These are phyloP conservation scores for Agriopis leucophaearia DNA, from an alignment of 2,888 invertebrate species.

Conservation along the genomic window DNA sequence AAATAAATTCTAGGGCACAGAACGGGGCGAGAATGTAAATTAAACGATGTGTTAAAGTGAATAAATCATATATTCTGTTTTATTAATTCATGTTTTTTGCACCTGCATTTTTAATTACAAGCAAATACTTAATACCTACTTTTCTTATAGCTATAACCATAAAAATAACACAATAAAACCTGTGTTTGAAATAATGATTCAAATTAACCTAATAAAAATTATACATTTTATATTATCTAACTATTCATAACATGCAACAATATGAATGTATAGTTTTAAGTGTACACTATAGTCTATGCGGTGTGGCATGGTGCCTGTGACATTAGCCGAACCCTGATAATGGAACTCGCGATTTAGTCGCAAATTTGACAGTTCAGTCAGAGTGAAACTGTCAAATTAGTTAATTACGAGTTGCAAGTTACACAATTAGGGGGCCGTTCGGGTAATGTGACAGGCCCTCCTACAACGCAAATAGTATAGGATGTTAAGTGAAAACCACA, in stretches of 20 bases:
- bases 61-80: slow-evolving; percentile 25
- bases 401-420: too few species aligned
- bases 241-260: slow-evolving; percentile 17
- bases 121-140: slow-evolving; percentile 23
- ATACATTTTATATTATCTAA: background rate
- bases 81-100: slow-evolving; percentile 45
- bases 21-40: too few species aligned
- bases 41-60: slow-evolving; percentile 12
- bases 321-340: too few species aligned
- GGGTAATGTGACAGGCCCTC: too few species aligned
- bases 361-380: too few species aligned
- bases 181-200: slow-evolving; percentile 30
- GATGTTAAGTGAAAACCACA: background rate
- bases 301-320: too few species aligned
- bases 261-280: background rate
- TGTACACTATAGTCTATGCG: too few species aligned
- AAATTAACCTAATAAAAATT: slow-evolving; percentile 4
- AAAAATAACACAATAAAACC: slow-evolving; percentile 42
- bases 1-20: too few species aligned
- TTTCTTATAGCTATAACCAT: background rate
- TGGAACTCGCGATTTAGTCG: too few species aligned
- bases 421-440: too few species aligned
- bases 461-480: too few species aligned
- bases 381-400: too few species aligned
- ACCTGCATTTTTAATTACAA: slow-evolving; percentile 41